These are phyloP conservation scores for Halictus quadricinctus DNA, from an alignment of 2,888 invertebrate genomes.

Conservation along the genomic window DNA sequence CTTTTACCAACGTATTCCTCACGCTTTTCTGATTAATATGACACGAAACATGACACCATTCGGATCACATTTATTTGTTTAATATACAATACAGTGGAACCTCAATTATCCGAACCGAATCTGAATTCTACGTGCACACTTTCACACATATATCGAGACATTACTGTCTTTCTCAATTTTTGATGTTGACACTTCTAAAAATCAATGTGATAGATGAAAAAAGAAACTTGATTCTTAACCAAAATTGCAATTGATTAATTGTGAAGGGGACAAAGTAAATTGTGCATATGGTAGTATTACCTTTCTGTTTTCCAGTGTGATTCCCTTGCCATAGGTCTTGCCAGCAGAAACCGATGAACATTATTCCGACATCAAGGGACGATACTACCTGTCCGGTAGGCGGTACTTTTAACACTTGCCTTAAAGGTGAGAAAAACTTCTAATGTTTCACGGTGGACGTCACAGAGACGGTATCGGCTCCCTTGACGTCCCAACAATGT, in stretches of 20 bases:
- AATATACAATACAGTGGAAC: not conserved
- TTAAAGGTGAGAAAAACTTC: slow-evolving; percentile 5
- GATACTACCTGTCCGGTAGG: not conserved
- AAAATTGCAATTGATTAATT: not conserved
- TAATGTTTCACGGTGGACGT: slow-evolving; percentile 5
- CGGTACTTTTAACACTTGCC: slow-evolving; percentile 19
- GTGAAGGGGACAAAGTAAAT: not conserved
- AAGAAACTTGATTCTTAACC: not conserved
- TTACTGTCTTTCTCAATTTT: not conserved
- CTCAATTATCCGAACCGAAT: not conserved
- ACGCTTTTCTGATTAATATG: not conserved
- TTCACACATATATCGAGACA: too few species aligned
- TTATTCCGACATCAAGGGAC: not conserved
- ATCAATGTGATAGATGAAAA: not conserved
- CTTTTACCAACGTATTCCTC: not conserved
- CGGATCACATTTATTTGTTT: not conserved
- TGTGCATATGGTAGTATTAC: not conserved
- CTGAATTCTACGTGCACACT: too few species aligned
- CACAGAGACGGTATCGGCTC: slow-evolving; percentile 5
- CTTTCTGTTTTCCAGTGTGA: not conserved
- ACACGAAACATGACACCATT: not conserved
- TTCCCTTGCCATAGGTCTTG: not conserved
- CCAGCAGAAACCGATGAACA: not conserved
- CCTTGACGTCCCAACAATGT: not conserved
- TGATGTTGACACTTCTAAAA: not conserved